Evolutionary conservation across 2,113 vertebrate genomes (phyloP).

Genomic region (Hystrix brachyura): DNA sequence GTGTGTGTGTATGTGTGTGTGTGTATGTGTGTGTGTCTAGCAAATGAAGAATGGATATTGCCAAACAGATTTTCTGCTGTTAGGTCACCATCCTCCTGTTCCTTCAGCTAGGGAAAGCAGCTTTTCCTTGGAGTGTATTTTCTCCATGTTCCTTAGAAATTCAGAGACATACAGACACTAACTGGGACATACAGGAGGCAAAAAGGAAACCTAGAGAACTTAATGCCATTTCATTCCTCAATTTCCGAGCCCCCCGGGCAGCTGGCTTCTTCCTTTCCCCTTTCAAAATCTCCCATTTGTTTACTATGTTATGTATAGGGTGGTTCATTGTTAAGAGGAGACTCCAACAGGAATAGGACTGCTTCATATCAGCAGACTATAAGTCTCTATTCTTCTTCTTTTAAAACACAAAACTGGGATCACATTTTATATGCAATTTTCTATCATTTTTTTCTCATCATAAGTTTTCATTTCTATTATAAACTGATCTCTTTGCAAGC

Average conservation of each 20-base stretch:
- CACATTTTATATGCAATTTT: background rate
- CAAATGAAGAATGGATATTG: background rate
- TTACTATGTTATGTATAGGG: background rate
- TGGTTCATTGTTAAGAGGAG: background rate
- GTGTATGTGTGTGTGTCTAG: background rate
- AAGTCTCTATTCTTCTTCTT: background rate
- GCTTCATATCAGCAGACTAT: background rate
- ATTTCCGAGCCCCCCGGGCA: background rate
- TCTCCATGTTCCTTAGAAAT: background rate
- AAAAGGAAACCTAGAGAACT: background rate
- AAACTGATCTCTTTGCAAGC: constrained; percentile 45
- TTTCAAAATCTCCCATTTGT: background rate
- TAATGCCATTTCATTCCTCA: background rate
- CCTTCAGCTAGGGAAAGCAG: background rate
- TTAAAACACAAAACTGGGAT: background rate
- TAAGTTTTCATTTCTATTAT: constrained; percentile 50
- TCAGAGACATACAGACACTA: background rate
- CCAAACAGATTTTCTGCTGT: background rate
- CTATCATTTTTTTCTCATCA: constrained; percentile 45
- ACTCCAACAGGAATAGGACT: background rate
- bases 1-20: background rate
- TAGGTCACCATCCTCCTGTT: background rate
- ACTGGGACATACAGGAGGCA: background rate
- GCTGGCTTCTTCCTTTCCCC: no score
- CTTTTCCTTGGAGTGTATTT: background rate